phyloP scores from a whole-genome alignment of 2,888 invertebrate species.

The Eurytoma californica region DNA sequence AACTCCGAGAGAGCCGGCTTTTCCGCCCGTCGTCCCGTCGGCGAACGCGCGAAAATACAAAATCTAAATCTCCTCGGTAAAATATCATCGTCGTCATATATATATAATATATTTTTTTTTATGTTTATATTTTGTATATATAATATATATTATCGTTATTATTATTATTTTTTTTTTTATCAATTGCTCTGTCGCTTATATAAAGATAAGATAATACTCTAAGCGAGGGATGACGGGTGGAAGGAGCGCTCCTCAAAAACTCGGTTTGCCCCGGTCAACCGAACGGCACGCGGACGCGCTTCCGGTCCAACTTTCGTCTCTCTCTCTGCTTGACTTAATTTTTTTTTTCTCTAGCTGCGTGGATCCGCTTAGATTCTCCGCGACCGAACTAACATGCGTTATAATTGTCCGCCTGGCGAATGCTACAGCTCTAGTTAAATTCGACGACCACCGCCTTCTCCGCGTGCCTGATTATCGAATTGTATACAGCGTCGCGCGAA shows the following conservation, averaged over 20 bases:
- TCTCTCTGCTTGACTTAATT: conserved; percentile 27
- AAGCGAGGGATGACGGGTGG: conserved; percentile 71
- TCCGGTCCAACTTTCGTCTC: conserved; percentile 2
- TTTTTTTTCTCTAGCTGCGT: conserved; percentile 27
- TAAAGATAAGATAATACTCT: conserved; percentile 73
- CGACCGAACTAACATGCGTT: not conserved
- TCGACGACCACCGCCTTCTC: conserved; percentile 53
- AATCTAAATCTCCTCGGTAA: conserved; percentile 73
- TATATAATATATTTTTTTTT: conserved; percentile 58
- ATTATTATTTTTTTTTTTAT: conserved; percentile 61
- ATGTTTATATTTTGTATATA: conserved; percentile 62
- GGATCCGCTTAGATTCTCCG: conserved; percentile 20
- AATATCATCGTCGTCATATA: conserved; percentile 67
- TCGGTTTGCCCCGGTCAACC: not conserved
- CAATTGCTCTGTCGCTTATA: conserved; percentile 71
- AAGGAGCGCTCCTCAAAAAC: conserved; percentile 61
- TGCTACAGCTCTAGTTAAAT: not conserved
- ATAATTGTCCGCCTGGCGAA: too few species aligned
- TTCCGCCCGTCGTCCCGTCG: conserved; percentile 66
- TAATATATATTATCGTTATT: conserved; percentile 63
- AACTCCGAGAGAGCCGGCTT: conserved; percentile 33
- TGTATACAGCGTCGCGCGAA: conserved; percentile 22
- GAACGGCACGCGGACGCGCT: not conserved
- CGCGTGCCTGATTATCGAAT: conserved; percentile 33
- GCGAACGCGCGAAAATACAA: conserved; percentile 71